Evolutionary conservation across 2,797 vertebrate genomes (phyloP), one percentile per base, ranked within the genome.

Genomic region (Lindbergichthys nudifrons): DNA sequence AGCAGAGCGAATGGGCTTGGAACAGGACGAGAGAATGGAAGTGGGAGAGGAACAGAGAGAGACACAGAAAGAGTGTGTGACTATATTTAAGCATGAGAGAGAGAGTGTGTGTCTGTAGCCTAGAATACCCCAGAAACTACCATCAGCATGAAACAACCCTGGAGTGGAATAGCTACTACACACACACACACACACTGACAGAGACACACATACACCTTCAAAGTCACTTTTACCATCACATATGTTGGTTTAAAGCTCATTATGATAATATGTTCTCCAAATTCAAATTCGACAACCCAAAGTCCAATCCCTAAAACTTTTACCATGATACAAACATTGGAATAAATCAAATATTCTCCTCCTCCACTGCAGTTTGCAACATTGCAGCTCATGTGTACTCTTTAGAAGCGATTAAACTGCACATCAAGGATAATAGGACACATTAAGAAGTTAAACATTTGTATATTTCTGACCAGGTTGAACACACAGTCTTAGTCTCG

Each of bases 111-210:
- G 26, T 14, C 13, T 58, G 30, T 19, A 39, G 46, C 36, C 73
- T 19, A 67, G 73, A 71, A 81, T 71, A 74, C 79, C 79, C 65
- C 78, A 73, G 51, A 74, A 67, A 65, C 63, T 61, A 65, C 16
- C 7, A 75, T 65, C 63, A 69, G 47, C 21, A 48, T 47, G 59
- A 54, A 81, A 57, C 32, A 75, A 62, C 53, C 58, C 73, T 53
- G 45, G 30, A 53, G 57, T 45, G n/a, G n/a, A 66, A 14, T 5
- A 13, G 18, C 23, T 16, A 15, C 11, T 4, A 10, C 30, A 48
- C 51, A 48, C 51, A 23, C 51, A 48, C 51, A 23, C 12, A 18
- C 19, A 15, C 64, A 41, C 59, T 1, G 5, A 43, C 70, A 21
- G 15, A 43, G 19, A 10, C 18, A 41, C 23, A 75, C 21, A 26